Conservation (phyloP, 2,888 invertebrate species). For the Oscheius onirici region DNA sequence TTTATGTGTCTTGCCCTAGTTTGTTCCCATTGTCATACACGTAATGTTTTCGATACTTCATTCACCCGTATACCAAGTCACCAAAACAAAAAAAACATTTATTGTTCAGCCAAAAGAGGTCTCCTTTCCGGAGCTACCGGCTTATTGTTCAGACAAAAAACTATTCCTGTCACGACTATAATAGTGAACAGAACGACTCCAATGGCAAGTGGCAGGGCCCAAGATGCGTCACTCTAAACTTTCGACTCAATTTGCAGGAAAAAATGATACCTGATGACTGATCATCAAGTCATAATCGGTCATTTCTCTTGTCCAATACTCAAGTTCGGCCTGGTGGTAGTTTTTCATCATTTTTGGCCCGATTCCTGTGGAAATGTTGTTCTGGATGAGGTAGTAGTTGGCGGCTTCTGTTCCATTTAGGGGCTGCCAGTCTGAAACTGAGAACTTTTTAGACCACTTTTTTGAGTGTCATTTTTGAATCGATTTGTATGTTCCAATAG, state of each 20-base stretch:
- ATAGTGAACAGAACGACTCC: background rate
- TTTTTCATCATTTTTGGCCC: constrained; percentile 10
- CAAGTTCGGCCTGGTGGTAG: background rate
- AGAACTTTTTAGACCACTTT: no score
- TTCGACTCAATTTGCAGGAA: background rate
- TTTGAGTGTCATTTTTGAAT: no score
- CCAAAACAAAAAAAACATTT: background rate
- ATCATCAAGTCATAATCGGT: constrained; percentile 1
- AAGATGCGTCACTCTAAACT: background rate
- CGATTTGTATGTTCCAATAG: no score
- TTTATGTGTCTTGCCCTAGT: no score
- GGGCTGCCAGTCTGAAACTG: background rate
- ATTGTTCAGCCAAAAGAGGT: background rate
- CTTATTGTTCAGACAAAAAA: background rate
- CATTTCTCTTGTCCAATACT: constrained; percentile 15
- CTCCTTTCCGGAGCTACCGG: background rate
- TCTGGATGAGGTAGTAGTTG: background rate
- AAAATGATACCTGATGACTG: background rate
- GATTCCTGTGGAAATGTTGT: background rate
- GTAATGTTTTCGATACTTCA: no score
- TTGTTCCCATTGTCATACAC: no score
- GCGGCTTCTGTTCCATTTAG: constrained; percentile 11
- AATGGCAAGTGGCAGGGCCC: constrained; percentile 6
- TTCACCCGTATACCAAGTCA: no score
- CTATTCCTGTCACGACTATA: background rate